Evolutionary conservation across 1,140 invertebrate genomes (phyloP).

Genomic region (Babylonia areolata): DNA sequence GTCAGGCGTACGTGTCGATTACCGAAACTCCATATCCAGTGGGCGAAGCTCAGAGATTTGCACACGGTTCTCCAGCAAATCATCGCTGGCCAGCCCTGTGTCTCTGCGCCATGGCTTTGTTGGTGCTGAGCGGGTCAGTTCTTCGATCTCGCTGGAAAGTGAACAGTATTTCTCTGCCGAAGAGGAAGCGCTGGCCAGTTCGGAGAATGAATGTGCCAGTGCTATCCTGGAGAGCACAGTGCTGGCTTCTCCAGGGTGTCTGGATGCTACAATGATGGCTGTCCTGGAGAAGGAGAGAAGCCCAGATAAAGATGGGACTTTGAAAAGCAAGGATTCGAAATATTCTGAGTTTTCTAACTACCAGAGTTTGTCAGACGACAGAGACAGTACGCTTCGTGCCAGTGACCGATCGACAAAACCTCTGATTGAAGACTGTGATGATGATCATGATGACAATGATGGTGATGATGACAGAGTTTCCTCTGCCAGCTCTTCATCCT

Average conservation of each 20-base stretch:
- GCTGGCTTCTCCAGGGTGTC: neutral
- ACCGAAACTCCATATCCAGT: conserved; percentile 32
- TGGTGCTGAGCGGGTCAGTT: conserved; percentile 40
- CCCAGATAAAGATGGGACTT: neutral
- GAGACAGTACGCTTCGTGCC: neutral
- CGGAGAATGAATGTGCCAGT: conserved; percentile 39
- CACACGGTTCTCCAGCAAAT: conserved; percentile 44
- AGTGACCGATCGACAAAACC: neutral
- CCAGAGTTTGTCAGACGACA: neutral
- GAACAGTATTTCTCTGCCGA: conserved; percentile 68
- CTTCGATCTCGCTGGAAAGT: conserved; percentile 64
- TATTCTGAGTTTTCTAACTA: neutral
- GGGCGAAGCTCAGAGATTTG: conserved; percentile 17
- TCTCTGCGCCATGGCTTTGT: conserved; percentile 48
- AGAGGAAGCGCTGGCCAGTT: conserved; percentile 52
- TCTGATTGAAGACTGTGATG: conserved; percentile 1
- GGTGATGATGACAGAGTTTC: conserved; percentile 17
- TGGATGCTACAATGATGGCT: neutral
- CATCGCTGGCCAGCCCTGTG: conserved; percentile 52
- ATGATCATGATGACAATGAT: conserved; percentile 7
- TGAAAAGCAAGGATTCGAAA: conserved; percentile 11
- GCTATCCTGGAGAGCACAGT: neutral
- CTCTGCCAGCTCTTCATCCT: conserved; percentile 43
- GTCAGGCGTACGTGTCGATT: neutral
- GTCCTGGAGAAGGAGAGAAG: neutral